Evolutionary conservation across 2,113 vertebrate genomes (phyloP).

Genomic region (Macroglossus sobrinus): DNA sequence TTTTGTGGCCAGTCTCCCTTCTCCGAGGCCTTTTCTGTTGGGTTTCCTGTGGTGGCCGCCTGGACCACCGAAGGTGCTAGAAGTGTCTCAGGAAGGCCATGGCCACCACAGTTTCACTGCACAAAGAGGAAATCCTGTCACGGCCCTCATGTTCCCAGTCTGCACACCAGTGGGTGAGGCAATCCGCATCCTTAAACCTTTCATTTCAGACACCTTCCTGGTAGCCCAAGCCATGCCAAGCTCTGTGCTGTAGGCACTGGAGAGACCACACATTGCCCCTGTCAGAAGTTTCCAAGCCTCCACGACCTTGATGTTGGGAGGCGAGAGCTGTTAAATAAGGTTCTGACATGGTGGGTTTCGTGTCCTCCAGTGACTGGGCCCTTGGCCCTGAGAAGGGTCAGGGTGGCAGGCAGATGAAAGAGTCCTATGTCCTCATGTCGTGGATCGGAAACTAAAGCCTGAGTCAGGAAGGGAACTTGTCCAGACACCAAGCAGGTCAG

Average conservation of each 20-base stretch:
- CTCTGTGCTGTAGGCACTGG: not conserved
- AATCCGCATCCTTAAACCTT: not conserved
- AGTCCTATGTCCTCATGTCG: not conserved
- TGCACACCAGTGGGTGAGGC: not conserved
- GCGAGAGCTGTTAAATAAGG: not conserved
- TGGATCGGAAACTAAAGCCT: not conserved
- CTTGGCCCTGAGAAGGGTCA: not conserved
- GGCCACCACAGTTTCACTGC: not conserved
- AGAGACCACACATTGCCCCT: not conserved
- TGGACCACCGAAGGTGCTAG: not conserved
- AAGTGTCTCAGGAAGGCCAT: not conserved
- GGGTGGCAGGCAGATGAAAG: not conserved
- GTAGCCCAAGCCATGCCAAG: not conserved
- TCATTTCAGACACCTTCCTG: not conserved
- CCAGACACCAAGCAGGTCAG: not conserved
- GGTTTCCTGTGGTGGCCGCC: not conserved
- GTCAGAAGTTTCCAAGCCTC: not conserved
- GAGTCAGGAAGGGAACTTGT: not conserved
- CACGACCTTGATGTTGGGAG: not conserved
- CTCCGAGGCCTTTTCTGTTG: not conserved
- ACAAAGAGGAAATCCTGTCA: not conserved
- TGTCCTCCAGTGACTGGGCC: not conserved
- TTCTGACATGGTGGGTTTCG: not conserved
- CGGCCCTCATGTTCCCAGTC: rapidly evolving
- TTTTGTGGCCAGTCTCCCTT: not conserved